Base-by-base conservation (phyloP, 2,888 invertebrate species). In the Helicoverpa assulta region DNA sequence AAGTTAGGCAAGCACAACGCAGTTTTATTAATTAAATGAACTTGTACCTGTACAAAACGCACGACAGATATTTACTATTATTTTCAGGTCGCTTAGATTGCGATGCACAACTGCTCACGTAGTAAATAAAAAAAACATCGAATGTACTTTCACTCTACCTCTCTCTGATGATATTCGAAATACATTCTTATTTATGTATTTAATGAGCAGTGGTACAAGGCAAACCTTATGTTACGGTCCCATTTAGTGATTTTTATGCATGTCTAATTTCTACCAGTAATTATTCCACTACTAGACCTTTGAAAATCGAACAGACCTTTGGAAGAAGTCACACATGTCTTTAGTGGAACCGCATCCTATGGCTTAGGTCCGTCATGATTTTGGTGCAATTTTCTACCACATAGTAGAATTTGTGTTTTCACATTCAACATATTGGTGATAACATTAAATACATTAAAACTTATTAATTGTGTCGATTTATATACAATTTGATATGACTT, bases 401-500 rank as follows among this genome's bases (percentile, higher is more conserved):
- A 43, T 47, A 47, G 5, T 5, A n/a, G 47, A 47, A 5, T n/a
- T 47, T n/a, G 47, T 47, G 47, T 47, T 5, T 47, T 47, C 47
- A 47, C 47, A 47, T n/a, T 47, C 12, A 47, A 47, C 47, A 47
- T 40, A 40, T 40, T 40, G 12, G 47, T 16, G 47, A n/a, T n/a
- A 47, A 47, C 16, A 16, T 47, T n/a, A 47, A 47, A n/a, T n/a
- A 47, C 5, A 40, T 40, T 14, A 1, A 40, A 12, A 40, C 40
- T 40, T 58, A 26, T 26, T 26, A 54, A 16, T 10, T 50, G 40
- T 68, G 47, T 53, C 18, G 51, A 63, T 53, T 10, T 61, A 78
- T 47, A 6, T 69, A 75, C 62, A 75, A 2, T 50, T 67, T 73
- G 78, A 76, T 78, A 76, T 78, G 74, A 76, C 26, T 58, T 73